These are phyloP conservation scores for Molothrus ater DNA, from an alignment of 2,797 vertebrate genomes.

Conservation along the genomic window DNA sequence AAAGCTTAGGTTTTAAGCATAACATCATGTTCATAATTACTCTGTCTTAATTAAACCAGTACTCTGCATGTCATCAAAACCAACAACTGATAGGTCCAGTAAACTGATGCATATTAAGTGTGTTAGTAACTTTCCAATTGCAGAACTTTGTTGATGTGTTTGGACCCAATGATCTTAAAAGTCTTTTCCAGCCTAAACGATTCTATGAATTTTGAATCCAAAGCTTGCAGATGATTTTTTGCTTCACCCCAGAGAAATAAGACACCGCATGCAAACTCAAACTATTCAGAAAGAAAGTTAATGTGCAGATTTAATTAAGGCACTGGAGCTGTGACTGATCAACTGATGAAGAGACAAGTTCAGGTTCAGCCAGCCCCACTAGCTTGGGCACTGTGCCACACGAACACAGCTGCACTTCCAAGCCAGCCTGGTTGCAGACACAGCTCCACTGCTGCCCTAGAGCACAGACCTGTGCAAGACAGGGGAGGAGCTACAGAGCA, in stretches of 20 bases:
- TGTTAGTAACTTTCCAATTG: not conserved
- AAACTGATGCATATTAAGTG: not conserved
- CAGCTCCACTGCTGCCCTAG: not conserved
- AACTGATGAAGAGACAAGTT: not conserved
- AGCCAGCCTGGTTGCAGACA: not conserved
- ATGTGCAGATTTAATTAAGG: not conserved
- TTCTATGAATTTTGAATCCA: not conserved
- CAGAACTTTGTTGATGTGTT: not conserved
- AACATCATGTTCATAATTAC: not conserved
- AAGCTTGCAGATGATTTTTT: not conserved
- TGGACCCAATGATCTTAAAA: not conserved
- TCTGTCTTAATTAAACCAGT: not conserved
- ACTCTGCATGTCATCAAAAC: not conserved
- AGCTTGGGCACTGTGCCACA: not conserved
- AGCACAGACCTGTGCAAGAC: not conserved
- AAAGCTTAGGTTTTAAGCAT: not conserved
- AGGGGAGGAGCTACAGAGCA: not conserved
- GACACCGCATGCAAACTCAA: not conserved
- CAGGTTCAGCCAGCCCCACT: not conserved
- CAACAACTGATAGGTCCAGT: not conserved
- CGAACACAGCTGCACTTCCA: not conserved
- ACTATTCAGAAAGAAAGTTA: not conserved
- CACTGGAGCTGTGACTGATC: not conserved
- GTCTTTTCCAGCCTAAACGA: not conserved
- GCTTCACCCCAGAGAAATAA: not conserved